phyloP scores from a whole-genome alignment of 2,113 vertebrate genomes.

The Silurus glanis region DNA sequence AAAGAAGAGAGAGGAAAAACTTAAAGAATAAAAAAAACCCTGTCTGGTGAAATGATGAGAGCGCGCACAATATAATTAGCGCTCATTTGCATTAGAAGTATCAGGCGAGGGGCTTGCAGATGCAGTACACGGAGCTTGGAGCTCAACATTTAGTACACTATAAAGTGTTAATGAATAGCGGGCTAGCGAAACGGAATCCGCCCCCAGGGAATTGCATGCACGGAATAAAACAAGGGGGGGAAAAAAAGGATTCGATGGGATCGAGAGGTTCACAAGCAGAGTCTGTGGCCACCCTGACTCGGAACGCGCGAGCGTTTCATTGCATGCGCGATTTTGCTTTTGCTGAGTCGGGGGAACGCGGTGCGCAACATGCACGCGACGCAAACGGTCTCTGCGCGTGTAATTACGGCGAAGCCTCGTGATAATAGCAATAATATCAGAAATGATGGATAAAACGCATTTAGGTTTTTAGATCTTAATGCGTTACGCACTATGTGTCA shows the following conservation, averaged over 20 bases:
- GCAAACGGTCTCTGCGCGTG: background rate
- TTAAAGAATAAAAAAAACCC: background rate
- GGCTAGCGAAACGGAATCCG: background rate
- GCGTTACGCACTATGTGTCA: background rate
- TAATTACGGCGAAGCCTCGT: background rate
- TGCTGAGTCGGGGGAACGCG: slow-evolving; percentile 31
- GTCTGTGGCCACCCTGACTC: background rate
- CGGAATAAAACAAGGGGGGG: background rate
- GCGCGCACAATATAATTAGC: background rate
- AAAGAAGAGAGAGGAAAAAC: background rate
- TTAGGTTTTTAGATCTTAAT: background rate
- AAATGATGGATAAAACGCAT: background rate
- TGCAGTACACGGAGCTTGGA: background rate
- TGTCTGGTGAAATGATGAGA: background rate
- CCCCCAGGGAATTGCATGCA: background rate
- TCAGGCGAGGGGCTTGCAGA: background rate
- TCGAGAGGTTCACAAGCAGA: background rate
- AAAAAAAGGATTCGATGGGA: background rate
- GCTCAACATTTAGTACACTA: background rate
- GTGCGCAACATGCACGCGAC: slow-evolving; percentile 15
- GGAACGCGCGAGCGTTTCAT: background rate
- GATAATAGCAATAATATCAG: background rate
- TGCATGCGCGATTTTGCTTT: slow-evolving; percentile 2
- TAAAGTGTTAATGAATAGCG: background rate
- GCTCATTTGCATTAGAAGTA: background rate